phyloP scores from a whole-genome alignment of 2,888 invertebrate species.

The Invenusta paracnida region DNA sequence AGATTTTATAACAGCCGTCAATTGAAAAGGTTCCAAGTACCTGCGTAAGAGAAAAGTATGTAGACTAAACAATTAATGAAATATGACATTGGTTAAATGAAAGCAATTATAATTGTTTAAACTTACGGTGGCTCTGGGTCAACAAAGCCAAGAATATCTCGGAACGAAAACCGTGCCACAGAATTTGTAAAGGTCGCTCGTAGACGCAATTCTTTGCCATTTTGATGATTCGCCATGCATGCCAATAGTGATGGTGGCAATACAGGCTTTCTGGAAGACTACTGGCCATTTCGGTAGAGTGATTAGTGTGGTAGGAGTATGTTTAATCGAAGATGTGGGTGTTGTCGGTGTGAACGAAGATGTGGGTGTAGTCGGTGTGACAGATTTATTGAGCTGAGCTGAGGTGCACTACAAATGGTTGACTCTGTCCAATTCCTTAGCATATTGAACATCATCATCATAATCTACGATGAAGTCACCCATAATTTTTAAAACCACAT shows the following conservation, averaged over 20 bases:
- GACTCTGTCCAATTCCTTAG: no score
- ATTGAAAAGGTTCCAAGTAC: background rate
- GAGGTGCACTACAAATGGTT: no score
- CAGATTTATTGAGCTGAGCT: background rate
- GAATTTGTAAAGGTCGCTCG: background rate
- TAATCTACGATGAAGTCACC: background rate
- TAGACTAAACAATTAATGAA: background rate
- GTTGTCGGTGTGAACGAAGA: background rate
- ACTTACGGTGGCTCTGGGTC: background rate
- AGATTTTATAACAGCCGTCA: background rate
- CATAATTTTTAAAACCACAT: background rate
- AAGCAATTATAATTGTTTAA: background rate
- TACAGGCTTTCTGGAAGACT: background rate
- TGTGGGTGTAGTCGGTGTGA: background rate
- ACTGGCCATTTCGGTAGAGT: background rate
- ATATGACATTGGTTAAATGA: background rate
- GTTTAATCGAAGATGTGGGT: background rate
- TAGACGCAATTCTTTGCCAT: background rate
- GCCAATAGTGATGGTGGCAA: background rate
- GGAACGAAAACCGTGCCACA: background rate
- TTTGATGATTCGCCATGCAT: background rate
- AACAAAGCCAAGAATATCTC: background rate
- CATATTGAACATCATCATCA: background rate
- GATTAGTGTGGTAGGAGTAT: background rate
- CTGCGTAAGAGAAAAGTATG: background rate